Evolutionary conservation across 2,888 invertebrate genomes (phyloP), one percentile per base, ranked within the genome.

Genomic region (Dynastes maya): DNA sequence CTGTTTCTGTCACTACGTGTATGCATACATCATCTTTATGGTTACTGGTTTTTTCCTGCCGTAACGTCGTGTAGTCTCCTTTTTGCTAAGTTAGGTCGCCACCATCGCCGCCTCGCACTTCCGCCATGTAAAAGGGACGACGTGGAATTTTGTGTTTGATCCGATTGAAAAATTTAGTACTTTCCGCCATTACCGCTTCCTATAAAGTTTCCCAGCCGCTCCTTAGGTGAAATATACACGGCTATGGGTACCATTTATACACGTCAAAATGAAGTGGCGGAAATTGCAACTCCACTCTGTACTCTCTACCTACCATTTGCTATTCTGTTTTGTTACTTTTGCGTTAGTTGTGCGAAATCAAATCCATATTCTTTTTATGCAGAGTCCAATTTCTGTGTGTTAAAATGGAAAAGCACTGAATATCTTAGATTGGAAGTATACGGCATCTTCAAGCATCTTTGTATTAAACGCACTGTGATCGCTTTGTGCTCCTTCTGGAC

Each of bases 1-100:
- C 8, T 11, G 45, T 45, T 2, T 11, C 45, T 45, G 45, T 45
- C 45, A 8, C 9, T 45, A 55, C 51, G 29, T 37, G 22, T 49
- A n/a, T 55, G 72, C 72, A 58, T 72, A 72, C 58, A 72, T 72
- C 72, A 58, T 72, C 16, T 72, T 72, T 72, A 72, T 55, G 72
- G 72, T n/a, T 55, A 58, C 72, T 9, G n/a, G 16, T 37, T 55
- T 58, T 72, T 58, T 45, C 55, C 29, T 32, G 11, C 16, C 53
- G 11, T n/a, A 32, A 53, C 13, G 53, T 11, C 1, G 11, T 8
- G 71, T 11, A 29, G 9, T 2, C 29, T 32, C 55, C 32, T 72
- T 72, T 55, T 72, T 27, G 51, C 3, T 22, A 16, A 1, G 51
- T 45, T 45, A 45, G 45, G 51, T 16, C 49, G 29, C 29, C 55